Evolutionary conservation across 1,140 invertebrate genomes (phyloP), one percentile per base, ranked within the genome.

Genomic region (Euura saliciscinereae): DNA sequence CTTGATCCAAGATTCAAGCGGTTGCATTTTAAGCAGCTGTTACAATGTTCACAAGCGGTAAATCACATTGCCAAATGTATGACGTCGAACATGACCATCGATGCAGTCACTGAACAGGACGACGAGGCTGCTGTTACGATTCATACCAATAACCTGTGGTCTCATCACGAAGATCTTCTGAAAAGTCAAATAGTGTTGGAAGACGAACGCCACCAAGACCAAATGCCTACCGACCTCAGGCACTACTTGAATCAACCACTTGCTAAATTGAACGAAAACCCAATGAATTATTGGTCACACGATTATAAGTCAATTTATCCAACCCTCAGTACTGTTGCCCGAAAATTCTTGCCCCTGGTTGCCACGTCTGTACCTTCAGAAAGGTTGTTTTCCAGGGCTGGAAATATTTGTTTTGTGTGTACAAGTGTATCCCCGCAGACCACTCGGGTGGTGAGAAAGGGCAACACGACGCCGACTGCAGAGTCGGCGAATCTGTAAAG

Each of bases 361-460:
- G 78, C 78, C 3, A 78, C 81, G 11, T 80, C 78, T 8, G 79
- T 79, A 1, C 79, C 80, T 2, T 81, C 76, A 44, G 80, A 82
- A 74, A 67, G 80, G 7, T 45, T 79, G 45, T 81, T 82, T 77
- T 78, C 78, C 2, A 74, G 75, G 43, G 78, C 79, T 8, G 76
- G 76, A 8, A 69, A 77, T 42, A 69, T 79, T 2, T 43, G n/a
- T n/a, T n/a, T n/a, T n/a, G n/a, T n/a, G n/a, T n/a, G n/a, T n/a
- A n/a, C n/a, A n/a, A n/a, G n/a, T n/a, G n/a, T n/a, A n/a, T n/a
- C n/a, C n/a, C n/a, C n/a, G n/a, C n/a, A n/a, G n/a, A n/a, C n/a
- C n/a, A n/a, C n/a, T n/a, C n/a, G n/a, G n/a, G n/a, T n/a, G n/a
- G n/a, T n/a, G n/a, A n/a, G n/a, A n/a, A n/a, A n/a, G n/a, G n/a